Evolutionary conservation across 2,888 invertebrate species (phyloP).

Genomic region (Andricus curvator): DNA sequence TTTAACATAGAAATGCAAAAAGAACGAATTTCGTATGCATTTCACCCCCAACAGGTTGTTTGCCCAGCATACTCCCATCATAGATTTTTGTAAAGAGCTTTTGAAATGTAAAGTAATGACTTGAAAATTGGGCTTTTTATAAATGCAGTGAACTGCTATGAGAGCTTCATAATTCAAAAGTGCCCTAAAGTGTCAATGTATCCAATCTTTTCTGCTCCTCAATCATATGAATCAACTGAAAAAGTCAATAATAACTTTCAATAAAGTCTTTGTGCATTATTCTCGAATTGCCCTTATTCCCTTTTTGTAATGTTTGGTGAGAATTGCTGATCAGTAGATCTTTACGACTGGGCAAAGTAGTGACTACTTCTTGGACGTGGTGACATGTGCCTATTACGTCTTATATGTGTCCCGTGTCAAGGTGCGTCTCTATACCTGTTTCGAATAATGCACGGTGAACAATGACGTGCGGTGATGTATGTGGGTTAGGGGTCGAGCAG

Average conservation of each 20-base stretch:
- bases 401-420: constrained; percentile 31
- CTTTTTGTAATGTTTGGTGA: background rate
- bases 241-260: background rate
- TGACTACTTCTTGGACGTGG: constrained; percentile 56
- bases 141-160: background rate
- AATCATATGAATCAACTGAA: background rate
- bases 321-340: constrained; percentile 6
- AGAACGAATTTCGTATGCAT: too few species aligned
- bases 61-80: background rate
- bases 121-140: background rate
- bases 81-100: background rate
- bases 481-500: constrained; percentile 77
- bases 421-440: constrained; percentile 63
- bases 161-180: background rate
- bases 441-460: constrained; percentile 72
- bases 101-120: background rate
- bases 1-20: too few species aligned
- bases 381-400: constrained; percentile 60
- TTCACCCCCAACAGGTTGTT: too few species aligned
- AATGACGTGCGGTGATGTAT: constrained; percentile 77
- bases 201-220: background rate
- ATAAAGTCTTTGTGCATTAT: background rate
- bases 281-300: constrained; percentile 2
- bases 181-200: background rate
- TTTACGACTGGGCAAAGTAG: constrained; percentile 24